Evolutionary conservation across 1,140 invertebrate species (phyloP).

Genomic region (Venustaconcha ellipsiformis): DNA sequence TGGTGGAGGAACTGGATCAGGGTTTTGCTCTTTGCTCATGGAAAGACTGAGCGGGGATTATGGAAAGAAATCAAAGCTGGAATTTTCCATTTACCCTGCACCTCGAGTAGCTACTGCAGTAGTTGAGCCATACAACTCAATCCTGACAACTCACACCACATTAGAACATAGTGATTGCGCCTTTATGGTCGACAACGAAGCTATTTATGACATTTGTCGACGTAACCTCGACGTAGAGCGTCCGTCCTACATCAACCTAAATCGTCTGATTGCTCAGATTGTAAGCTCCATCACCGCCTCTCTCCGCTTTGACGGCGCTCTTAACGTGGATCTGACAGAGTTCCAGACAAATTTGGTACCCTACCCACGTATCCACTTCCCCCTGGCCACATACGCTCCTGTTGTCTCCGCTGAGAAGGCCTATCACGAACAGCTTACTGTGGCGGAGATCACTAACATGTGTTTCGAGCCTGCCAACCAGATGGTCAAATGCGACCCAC

Average conservation of each 20-base stretch:
- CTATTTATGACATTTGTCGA: conserved; percentile 92
- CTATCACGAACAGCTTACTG: conserved; percentile 60
- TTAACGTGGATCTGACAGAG: conserved; percentile 79
- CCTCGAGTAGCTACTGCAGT: conserved; percentile 43
- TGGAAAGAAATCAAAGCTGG: conserved; percentile 85
- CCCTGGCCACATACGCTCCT: conserved; percentile 48
- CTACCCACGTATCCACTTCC: conserved; percentile 59
- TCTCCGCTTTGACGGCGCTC: conserved; percentile 77
- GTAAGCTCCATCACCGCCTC: conserved; percentile 70
- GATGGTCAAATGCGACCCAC: conserved; percentile 91
- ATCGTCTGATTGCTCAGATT: conserved; percentile 63
- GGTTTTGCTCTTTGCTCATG: conserved; percentile 66
- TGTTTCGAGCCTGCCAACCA: conserved; percentile 90
- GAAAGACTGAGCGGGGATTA: conserved; percentile 74
- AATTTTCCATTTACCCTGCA: conserved; percentile 79
- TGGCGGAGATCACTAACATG: conserved; percentile 87
- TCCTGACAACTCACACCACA: conserved; percentile 69
- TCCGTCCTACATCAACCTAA: conserved; percentile 69
- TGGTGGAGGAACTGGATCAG: conserved; percentile 72
- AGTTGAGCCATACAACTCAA: conserved; percentile 55
- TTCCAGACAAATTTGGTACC: conserved; percentile 75
- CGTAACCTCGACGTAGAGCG: conserved; percentile 88
- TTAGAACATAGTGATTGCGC: conserved; percentile 69
- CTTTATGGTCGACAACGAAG: conserved; percentile 87
- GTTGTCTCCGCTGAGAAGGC: conserved; percentile 54